Conservation (phyloP, 2,888 invertebrate genomes). For the Falcaria lacertinaria region DNA sequence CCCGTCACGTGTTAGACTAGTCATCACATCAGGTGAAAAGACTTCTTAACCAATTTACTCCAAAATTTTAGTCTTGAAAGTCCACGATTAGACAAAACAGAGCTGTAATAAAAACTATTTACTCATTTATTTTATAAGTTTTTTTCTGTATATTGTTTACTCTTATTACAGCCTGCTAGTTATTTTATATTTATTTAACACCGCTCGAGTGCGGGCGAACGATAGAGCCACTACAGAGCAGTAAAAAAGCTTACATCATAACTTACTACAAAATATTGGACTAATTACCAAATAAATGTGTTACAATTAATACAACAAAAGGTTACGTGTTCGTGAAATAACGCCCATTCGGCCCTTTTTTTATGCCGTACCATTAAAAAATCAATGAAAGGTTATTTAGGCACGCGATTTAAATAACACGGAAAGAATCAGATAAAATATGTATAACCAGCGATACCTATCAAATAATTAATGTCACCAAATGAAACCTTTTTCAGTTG, state of each 20-base stretch:
- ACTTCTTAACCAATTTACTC: too few relatives aligned
- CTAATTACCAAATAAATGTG: not conserved
- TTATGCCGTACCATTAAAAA: conserved; percentile 19
- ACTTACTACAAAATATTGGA: not conserved
- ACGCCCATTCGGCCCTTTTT: not conserved
- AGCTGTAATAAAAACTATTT: not conserved
- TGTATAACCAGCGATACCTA: too few relatives aligned
- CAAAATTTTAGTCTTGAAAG: conserved; percentile 7
- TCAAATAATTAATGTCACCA: too few relatives aligned
- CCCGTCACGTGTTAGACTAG: too few relatives aligned
- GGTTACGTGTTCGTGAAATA: not conserved
- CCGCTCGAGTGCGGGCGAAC: conserved; percentile 51
- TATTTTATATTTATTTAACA: conserved; percentile 17
- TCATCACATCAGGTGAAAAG: too few relatives aligned
- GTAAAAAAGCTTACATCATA: too few relatives aligned
- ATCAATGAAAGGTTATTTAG: conserved; percentile 29
- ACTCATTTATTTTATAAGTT: too few relatives aligned
- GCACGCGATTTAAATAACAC: conserved; percentile 32
- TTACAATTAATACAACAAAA: not conserved
- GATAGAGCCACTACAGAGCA: conserved; percentile 21
- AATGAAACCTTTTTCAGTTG: too few relatives aligned
- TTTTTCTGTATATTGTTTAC: too few relatives aligned
- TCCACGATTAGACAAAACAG: conserved; percentile 3
- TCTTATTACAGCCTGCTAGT: conserved; percentile 34
- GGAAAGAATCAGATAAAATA: conserved; percentile 2